phyloP scores from a whole-genome alignment of 2,888 invertebrate species.

The Clepsis dumicolana region DNA sequence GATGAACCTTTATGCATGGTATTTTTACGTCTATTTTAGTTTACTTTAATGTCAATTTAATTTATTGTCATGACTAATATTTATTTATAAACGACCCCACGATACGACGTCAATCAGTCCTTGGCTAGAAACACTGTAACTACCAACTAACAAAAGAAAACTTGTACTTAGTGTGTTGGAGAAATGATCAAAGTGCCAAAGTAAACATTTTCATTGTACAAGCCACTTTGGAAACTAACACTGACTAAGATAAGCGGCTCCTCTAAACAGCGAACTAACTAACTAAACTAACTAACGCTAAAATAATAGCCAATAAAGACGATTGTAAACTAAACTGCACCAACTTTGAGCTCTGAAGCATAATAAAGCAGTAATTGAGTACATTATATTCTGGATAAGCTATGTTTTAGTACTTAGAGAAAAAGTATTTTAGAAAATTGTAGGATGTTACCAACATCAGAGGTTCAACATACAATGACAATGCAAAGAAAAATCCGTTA shows the following conservation, averaged over 20 bases:
- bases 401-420: not conserved
- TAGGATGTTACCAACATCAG: no score
- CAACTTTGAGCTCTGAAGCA: not conserved
- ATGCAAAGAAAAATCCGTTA: not conserved
- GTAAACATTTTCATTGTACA: not conserved
- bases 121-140: no score
- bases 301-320: constrained; percentile 8
- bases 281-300: constrained; percentile 8
- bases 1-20: no score
- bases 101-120: no score
- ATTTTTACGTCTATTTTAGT: no score
- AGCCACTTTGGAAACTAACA: constrained; percentile 1
- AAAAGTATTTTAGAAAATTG: not conserved
- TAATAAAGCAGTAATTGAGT: not conserved
- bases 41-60: no score
- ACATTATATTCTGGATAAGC: not conserved
- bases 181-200: constrained; percentile 3
- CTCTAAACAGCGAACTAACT: not conserved
- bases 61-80: no score
- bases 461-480: not conserved
- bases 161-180: no score
- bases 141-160: no score
- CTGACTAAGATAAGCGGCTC: constrained; percentile 1
- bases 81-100: no score
- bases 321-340: constrained; percentile 1